These are phyloP conservation scores for Trachelipus rathkii DNA, from an alignment of 1,140 invertebrate species.

Conservation along the genomic window DNA sequence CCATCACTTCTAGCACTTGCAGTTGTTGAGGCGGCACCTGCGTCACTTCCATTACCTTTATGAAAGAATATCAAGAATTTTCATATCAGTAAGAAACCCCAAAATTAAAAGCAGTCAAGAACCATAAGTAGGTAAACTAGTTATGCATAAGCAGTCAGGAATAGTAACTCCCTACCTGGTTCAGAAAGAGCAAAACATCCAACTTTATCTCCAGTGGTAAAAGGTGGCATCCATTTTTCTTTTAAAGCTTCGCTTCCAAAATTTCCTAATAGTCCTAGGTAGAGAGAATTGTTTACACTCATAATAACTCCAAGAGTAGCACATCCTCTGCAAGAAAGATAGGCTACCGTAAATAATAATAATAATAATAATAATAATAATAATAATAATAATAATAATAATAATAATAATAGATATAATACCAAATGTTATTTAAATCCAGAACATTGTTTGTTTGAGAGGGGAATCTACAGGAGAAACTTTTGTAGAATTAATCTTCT, in stretches of 20 bases:
- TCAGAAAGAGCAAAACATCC: constrained; percentile 79
- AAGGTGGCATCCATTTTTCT: constrained; percentile 72
- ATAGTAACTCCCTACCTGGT: constrained; percentile 54
- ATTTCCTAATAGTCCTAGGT: constrained; percentile 72
- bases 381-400: no score
- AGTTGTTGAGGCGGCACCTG: constrained; percentile 83
- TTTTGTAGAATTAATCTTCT: no score
- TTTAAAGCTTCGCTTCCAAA: constrained; percentile 79
- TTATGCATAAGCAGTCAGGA: no score
- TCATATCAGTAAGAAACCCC: not conserved
- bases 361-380: no score
- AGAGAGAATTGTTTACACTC: constrained; percentile 79
- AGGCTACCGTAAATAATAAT: no score
- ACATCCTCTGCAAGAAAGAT: constrained; percentile 56
- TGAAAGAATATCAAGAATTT: constrained; percentile 17
- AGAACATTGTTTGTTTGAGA: no score
- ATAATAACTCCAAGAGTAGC: constrained; percentile 81
- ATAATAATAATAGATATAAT: no score
- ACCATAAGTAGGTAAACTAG: no score
- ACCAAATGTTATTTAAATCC: no score
- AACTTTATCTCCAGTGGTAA: constrained; percentile 61
- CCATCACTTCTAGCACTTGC: constrained; percentile 66
- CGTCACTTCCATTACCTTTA: constrained; percentile 72
- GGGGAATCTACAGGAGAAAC: no score
- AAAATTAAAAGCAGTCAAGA: not conserved